Evolutionary conservation across 1,140 invertebrate genomes (phyloP), one percentile per base, ranked within the genome.

Genomic region (Physella acuta): DNA sequence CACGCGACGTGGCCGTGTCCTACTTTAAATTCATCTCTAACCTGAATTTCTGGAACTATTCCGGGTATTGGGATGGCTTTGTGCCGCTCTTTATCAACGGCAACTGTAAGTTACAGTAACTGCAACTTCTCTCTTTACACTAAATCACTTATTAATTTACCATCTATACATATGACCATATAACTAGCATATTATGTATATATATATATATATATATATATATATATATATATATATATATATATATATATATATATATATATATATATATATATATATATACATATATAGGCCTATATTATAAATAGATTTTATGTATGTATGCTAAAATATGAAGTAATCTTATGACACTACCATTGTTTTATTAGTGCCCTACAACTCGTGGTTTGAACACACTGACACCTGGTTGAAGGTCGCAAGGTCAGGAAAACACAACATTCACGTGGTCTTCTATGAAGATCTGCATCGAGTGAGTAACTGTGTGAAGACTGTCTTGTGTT

Each of bases 21-120:
- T 64, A 64, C 49, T 64, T 33, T 49, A 51, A 53, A 30, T 64
- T 64, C 31, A 52, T 51, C n/a, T 51, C 62, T 4, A 64, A 64
- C 49, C 49, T 64, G 26, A 51, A 49, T 1, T 39, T 52, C 44
- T 52, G 39, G 39, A 24, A 64, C 33, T 64, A 64, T n/a, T 26
- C 28, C 16, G 62, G 62, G 3, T 33, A 28, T 14, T 64, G 39
- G 39, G 49, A 53, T 28, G 36, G 49, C 16, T 64, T 64, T 33
- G 49, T 64, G 26, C 39, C 39, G 1, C 24, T 64, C 3, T 64
- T 64, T 33, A 26, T 64, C 26, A 52, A 51, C 14, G 62, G 62
- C 49, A 64, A 51, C 8, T n/a, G 62, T 64, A 24, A 64, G 62
- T 64, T 28, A n/a, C n/a, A n/a, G n/a, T n/a, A n/a, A n/a, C n/a